phyloP scores from a whole-genome alignment of 2,113 vertebrate species.

The Arenaria interpres region DNA sequence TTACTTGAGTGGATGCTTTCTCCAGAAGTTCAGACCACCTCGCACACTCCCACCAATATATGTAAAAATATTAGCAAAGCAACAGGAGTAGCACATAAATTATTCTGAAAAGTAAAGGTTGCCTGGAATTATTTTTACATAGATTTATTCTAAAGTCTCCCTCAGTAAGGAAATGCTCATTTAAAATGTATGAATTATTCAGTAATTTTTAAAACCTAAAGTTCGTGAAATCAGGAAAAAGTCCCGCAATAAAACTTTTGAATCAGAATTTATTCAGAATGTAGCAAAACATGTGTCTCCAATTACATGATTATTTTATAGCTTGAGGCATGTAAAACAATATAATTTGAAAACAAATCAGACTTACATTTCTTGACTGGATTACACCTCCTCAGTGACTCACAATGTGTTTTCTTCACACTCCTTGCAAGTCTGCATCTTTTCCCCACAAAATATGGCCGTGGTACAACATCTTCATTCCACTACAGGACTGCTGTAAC shows the following conservation, averaged over 20 bases:
- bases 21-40: neutral
- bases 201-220: conserved; percentile 38
- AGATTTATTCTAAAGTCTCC: neutral
- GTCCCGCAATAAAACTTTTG: conserved; percentile 45
- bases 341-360: conserved; percentile 56
- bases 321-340: conserved; percentile 53
- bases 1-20: neutral
- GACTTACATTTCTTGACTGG: conserved; percentile 30
- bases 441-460: neutral
- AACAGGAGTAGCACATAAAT: neutral
- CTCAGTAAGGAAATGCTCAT: conserved; percentile 18
- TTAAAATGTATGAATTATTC: conserved; percentile 66
- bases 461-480: neutral
- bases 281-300: conserved; percentile 42
- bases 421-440: neutral
- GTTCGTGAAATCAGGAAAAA: conserved; percentile 23
- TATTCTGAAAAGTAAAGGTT: conserved; percentile 39
- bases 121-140: conserved; percentile 41
- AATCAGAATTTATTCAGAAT: conserved; percentile 53
- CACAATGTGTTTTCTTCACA: conserved; percentile 16
- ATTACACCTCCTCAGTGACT: conserved; percentile 37
- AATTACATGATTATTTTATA: conserved; percentile 69
- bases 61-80: conserved; percentile 20
- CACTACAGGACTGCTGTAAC: neutral
- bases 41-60: neutral